Conservation (phyloP, 1,140 invertebrate species). For the Leptinotarsa lineolata region DNA sequence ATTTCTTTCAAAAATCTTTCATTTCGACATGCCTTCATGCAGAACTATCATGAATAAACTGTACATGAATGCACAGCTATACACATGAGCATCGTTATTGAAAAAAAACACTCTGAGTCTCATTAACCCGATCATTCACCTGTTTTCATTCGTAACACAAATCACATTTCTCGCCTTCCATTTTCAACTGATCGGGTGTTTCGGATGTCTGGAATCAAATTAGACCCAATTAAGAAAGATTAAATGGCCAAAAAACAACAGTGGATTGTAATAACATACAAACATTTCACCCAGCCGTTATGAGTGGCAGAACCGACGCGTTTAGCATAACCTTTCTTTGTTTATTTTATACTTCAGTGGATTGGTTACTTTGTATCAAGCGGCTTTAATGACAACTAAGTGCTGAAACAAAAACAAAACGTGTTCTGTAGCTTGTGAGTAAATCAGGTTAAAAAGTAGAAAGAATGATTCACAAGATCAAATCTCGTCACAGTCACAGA, state of each 20-base stretch:
- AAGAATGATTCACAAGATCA: neutral
- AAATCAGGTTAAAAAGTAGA: neutral
- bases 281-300: slow-evolving; percentile 8
- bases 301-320: slow-evolving; percentile 2
- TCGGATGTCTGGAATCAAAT: neutral
- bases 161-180: neutral
- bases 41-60: too few species aligned
- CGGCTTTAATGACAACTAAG: slow-evolving; percentile 16
- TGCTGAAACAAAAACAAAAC: slow-evolving; percentile 1
- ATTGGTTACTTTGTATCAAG: neutral
- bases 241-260: neutral
- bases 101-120: too few species aligned
- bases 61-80: too few species aligned
- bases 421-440: neutral
- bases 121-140: neutral
- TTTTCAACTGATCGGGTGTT: neutral
- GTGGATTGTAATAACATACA: neutral
- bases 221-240: neutral
- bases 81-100: too few species aligned
- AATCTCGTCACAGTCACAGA: neutral
- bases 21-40: too few species aligned
- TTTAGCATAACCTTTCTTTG: slow-evolving; percentile 3
- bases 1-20: too few species aligned
- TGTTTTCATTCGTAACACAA: neutral
- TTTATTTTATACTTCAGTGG: neutral